phyloP scores from a whole-genome alignment of 2,113 vertebrate genomes.

The Ptilonorhynchus violaceus region DNA sequence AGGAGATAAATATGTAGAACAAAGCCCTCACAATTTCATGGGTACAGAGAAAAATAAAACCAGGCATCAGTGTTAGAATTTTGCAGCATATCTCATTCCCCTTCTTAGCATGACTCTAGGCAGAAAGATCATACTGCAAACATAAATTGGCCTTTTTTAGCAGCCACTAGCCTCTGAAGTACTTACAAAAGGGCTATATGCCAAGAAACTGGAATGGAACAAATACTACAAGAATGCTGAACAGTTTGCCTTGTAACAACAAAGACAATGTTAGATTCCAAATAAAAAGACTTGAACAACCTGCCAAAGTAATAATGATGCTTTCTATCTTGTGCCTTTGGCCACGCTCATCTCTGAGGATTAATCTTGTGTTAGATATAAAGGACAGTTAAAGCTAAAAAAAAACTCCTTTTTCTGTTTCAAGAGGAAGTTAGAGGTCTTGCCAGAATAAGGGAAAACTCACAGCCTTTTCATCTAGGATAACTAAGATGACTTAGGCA shows the following conservation, averaged over 20 bases:
- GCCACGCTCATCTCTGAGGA: neutral
- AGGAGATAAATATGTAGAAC: neutral
- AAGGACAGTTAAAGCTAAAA: conserved; percentile 1
- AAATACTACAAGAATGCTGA: neutral
- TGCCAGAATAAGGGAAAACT: neutral
- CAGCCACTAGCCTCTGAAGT: neutral
- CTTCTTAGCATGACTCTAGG: neutral
- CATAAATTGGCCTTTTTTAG: neutral
- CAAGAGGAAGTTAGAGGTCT: neutral
- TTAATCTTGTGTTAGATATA: conserved; percentile 12
- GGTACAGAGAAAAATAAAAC: neutral
- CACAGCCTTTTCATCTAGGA: neutral
- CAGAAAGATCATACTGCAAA: neutral
- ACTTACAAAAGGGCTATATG: neutral
- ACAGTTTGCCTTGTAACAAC: neutral
- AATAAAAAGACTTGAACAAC: conserved; percentile 25
- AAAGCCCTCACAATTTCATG: neutral
- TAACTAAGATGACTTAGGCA: neutral
- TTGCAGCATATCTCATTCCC: neutral
- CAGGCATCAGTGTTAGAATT: neutral
- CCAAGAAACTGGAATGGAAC: neutral
- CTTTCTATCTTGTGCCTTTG: neutral
- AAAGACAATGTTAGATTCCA: conserved; percentile 1
- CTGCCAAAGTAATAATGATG: neutral
- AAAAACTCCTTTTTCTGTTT: neutral